Evolutionary conservation across 2,113 vertebrate species (phyloP).

Genomic region (Calyptommatus sinebrachiatus): DNA sequence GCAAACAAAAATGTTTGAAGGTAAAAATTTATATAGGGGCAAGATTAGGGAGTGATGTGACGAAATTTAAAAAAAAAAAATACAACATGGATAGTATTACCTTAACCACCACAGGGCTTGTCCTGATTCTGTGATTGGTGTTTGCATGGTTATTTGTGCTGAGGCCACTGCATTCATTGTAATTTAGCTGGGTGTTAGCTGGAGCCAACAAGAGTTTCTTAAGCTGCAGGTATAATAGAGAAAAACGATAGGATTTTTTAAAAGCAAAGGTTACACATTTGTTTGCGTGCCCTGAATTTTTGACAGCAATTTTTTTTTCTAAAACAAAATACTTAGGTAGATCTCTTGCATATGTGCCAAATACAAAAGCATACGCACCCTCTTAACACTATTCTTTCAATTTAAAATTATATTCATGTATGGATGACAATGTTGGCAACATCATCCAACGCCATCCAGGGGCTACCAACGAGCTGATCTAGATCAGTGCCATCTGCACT

Average conservation of each 20-base stretch:
- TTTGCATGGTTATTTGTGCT: conserved; percentile 95
- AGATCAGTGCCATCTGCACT: no score
- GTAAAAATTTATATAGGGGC: no score
- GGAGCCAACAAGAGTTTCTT: conserved; percentile 99
- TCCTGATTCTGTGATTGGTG: conserved; percentile 93
- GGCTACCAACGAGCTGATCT: no score
- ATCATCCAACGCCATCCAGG: no score
- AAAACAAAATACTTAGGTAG: not conserved
- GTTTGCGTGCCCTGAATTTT: not conserved
- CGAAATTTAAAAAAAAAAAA: no score
- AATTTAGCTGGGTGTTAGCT: conserved; percentile 97
- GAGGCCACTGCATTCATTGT: conserved; percentile 97
- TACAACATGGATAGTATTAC: conserved; percentile 64
- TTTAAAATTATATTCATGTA: not conserved
- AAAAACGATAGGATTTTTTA: conserved; percentile 20
- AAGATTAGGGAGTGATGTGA: no score
- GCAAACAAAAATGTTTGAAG: no score
- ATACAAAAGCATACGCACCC: not conserved
- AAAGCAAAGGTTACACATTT: conserved; percentile 48
- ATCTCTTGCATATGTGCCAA: not conserved
- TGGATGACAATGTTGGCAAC: no score
- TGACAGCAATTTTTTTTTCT: not conserved
- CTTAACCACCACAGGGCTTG: conserved; percentile 94
- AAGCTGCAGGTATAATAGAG: conserved; percentile 80
- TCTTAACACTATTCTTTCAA: not conserved